Base-by-base conservation (phyloP, 2,113 vertebrate genomes). In the Brachionichthys hirsutus region DNA sequence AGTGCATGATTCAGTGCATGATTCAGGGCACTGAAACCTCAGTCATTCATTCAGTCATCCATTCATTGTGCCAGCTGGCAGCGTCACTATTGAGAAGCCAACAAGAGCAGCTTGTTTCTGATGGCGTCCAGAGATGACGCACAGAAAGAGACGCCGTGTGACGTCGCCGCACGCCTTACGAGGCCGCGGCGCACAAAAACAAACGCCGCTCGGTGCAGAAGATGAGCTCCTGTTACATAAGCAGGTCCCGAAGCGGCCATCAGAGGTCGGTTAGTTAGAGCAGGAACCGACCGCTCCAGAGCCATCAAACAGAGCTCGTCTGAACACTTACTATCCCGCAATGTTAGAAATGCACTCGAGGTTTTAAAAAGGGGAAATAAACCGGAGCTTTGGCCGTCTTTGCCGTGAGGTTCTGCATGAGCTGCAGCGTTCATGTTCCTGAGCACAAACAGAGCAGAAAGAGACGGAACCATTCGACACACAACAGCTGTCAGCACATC, bases 181-280 rank as follows among this genome's bases (percentile, higher is more conserved):
- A 22, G 14, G n/a, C 45, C 11, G 9, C 11, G 34, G 43, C n/a
- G 34, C 13, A 17, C n/a, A 12, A 18, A 9, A 5, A n/a, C 43
- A 24, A 40, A 8, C 45, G 35, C n/a, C 9, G 40, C 43, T 44
- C n/a, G n/a, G n/a, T n/a, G n/a, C n/a, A n/a, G n/a, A n/a, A n/a
- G 44, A 75, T 71, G 81, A 69, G 81, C 85, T 48, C 51, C 64
- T 75, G 78, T 87, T 88, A 87, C 75, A 85, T 84, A 88, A 89
- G 77, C 73, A 76, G 79, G 75, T 80, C n/a, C n/a, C n/a, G n/a
- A n/a, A n/a, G n/a, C n/a, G n/a, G n/a, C n/a, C n/a, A n/a, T n/a
- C n/a, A n/a, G n/a, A n/a, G n/a, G n/a, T n/a, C n/a, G 60, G 55
- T 67, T 51, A 58, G 38, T 75, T 54, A 57, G 47, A 72, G 54